Percentiles rank a stretch among this genome's conserved stretches.
Conservation (phyloP, 2,113 vertebrate species). For the Gulo gulo region DNA sequence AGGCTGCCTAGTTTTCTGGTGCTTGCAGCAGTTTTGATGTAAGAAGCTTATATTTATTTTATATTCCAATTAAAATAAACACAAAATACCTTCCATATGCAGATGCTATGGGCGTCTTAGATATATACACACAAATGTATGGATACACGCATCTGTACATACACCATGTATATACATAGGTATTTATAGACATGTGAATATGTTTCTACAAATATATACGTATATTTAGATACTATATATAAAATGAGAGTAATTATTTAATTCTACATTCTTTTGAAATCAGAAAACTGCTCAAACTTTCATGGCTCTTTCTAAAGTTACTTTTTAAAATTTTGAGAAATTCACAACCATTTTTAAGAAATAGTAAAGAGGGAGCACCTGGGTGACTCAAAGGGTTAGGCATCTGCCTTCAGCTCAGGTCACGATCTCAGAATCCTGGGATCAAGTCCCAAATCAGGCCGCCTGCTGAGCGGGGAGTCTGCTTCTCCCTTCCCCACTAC, state of each 20-base stretch:
- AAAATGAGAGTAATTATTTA: background rate
- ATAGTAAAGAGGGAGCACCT: too few relatives aligned
- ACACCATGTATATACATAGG: rapidly evolving
- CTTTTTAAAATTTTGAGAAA: background rate
- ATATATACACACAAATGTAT: background rate
- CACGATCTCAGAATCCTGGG: too few relatives aligned
- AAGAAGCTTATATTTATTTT: background rate
- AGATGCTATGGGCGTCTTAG: background rate
- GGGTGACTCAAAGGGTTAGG: too few relatives aligned
- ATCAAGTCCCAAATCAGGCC: too few relatives aligned
- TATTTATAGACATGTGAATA: background rate
- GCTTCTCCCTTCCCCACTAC: too few relatives aligned
- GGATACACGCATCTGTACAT: rapidly evolving
- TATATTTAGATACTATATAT: background rate
- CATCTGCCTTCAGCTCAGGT: too few relatives aligned
- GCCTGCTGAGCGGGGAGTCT: too few relatives aligned
- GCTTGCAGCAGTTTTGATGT: background rate
- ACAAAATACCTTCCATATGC: background rate
- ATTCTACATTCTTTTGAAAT: background rate
- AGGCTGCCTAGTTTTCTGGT: background rate
- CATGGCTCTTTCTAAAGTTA: background rate
- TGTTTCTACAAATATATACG: background rate
- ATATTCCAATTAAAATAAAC: background rate
- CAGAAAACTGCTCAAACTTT: background rate
- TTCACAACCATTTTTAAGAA: background rate